phyloP scores from a whole-genome alignment of 2,888 invertebrate genomes.

The Sarcophaga caerulescens region DNA sequence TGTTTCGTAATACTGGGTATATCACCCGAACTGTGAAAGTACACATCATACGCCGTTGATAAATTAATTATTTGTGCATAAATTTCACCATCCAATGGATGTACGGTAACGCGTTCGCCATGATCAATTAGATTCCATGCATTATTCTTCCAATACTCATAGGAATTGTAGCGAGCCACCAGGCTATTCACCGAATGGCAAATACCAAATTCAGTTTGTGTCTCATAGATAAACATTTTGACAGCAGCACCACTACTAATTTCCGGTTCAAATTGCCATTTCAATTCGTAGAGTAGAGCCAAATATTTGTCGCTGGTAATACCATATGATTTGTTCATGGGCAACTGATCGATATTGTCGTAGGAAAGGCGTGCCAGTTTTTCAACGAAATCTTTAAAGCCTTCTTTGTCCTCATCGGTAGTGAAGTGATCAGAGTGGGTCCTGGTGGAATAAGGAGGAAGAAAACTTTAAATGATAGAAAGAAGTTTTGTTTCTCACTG shows the following conservation, averaged over 20 bases:
- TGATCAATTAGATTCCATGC: constrained; percentile 82
- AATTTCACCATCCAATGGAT: constrained; percentile 89
- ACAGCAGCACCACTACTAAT: constrained; percentile 83
- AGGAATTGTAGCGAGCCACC: constrained; percentile 82
- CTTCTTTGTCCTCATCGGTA: constrained; percentile 82
- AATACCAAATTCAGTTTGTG: constrained; percentile 86
- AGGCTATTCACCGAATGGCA: constrained; percentile 87
- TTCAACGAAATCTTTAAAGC: constrained; percentile 83
- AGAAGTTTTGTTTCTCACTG: not conserved
- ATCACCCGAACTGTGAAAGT: constrained; percentile 86
- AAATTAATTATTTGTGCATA: constrained; percentile 88
- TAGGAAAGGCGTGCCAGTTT: constrained; percentile 84
- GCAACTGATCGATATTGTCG: constrained; percentile 83
- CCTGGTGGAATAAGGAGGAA: constrained; percentile 2
- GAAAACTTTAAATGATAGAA: not conserved
- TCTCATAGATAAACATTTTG: constrained; percentile 83
- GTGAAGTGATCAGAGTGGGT: constrained; percentile 74
- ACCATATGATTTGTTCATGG: constrained; percentile 82
- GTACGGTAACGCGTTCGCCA: constrained; percentile 82
- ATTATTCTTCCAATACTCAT: constrained; percentile 82
- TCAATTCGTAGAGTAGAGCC: constrained; percentile 81
- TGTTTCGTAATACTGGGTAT: constrained; percentile 86
- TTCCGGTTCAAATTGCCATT: constrained; percentile 83
- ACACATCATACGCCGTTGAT: constrained; percentile 85
- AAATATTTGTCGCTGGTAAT: constrained; percentile 84